Percentiles rank a stretch among this genome's conserved stretches.
Conservation (phyloP, 2,888 invertebrate species). For the Linnaemya vulpina region DNA sequence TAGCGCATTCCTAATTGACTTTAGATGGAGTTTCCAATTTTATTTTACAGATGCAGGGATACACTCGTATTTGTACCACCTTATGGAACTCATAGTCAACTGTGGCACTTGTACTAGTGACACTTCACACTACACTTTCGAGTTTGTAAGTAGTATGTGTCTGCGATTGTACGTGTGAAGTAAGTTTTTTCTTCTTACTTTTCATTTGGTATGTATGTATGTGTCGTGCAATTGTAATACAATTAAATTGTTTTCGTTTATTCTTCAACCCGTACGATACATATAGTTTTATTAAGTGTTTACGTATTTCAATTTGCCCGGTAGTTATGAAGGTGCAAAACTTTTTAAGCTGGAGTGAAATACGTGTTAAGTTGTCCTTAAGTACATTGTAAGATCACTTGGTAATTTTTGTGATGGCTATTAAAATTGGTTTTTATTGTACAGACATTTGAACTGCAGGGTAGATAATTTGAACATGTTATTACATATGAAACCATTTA, state of each 20-base stretch:
- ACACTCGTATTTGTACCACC: not conserved
- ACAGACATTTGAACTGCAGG: not conserved
- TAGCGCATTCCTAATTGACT: too few species aligned
- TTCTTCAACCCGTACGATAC: not conserved
- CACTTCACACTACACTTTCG: slow-evolving; percentile 2
- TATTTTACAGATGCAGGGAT: too few species aligned
- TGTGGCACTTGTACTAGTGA: slow-evolving; percentile 8
- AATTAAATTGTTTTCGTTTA: slow-evolving; percentile 29
- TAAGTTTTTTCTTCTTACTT: not conserved
- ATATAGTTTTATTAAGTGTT: not conserved
- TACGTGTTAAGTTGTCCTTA: not conserved
- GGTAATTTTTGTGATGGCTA: not conserved
- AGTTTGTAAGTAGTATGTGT: not conserved
- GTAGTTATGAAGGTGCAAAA: not conserved
- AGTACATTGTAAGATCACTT: not conserved
- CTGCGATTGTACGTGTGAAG: not conserved
- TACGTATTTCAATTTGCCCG: not conserved
- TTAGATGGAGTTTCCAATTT: too few species aligned
- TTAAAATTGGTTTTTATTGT: not conserved
- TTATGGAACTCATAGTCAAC: not conserved
- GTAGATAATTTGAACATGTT: not conserved
- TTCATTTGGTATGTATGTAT: not conserved
- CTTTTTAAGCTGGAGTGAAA: too few species aligned
- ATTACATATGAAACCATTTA: not conserved
- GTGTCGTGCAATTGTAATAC: slow-evolving; percentile 17